These are phyloP conservation scores for Geophilus truncorum DNA, from an alignment of 2,888 invertebrate species.

Conservation along the genomic window DNA sequence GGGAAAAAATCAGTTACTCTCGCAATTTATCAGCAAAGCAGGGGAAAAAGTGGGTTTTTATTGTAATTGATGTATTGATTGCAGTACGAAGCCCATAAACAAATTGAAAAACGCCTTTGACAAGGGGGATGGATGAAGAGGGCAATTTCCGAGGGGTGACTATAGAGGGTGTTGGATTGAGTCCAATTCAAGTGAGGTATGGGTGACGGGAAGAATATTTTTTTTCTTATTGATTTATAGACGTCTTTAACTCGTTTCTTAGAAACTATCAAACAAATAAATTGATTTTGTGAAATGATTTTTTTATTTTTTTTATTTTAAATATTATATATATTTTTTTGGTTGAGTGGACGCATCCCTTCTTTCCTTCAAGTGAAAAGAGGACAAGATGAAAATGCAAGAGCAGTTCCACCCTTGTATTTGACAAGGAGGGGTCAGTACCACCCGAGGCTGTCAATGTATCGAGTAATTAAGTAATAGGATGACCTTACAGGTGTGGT, in stretches of 20 bases:
- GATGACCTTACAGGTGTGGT: constrained; percentile 19
- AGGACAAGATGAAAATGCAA: not conserved
- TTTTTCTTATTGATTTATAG: not conserved
- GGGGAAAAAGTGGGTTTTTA: not conserved
- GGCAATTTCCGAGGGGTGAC: constrained; percentile 20
- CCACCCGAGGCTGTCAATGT: not conserved
- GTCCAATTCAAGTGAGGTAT: not conserved
- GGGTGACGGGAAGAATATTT: not conserved
- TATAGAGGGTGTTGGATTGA: not conserved
- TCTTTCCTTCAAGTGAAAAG: not conserved
- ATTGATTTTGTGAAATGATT: too few relatives aligned
- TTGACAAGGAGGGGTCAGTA: not conserved
- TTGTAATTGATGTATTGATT: constrained; percentile 1
- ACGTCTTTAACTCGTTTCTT: too few relatives aligned
- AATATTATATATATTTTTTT: too few relatives aligned
- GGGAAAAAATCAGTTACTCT: not conserved
- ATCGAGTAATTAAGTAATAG: constrained; percentile 27
- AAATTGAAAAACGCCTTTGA: constrained; percentile 27
- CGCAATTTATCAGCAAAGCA: not conserved
- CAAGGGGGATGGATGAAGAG: constrained; percentile 12
- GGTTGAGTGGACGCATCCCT: not conserved
- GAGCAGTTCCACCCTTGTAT: not conserved
- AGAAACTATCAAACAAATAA: too few relatives aligned
- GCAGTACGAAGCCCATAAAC: not conserved
- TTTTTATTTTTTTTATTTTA: too few relatives aligned